phyloP scores from a whole-genome alignment of 1,140 invertebrate genomes.

The Eubasilissa regina region DNA sequence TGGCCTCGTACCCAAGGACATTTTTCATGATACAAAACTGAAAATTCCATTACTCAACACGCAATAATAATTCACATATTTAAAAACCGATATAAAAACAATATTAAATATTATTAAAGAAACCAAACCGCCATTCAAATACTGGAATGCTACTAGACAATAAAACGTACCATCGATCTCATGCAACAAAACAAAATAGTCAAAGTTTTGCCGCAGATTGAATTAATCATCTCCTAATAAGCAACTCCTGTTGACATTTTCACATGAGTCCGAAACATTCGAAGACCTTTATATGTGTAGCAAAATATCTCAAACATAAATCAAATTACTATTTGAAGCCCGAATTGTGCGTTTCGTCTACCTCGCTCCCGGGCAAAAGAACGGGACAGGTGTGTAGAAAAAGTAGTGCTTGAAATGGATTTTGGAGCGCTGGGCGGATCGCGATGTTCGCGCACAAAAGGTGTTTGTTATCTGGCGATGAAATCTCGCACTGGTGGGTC shows the following conservation, averaged over 20 bases:
- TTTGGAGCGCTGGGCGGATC: neutral
- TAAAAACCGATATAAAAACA: no score
- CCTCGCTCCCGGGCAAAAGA: neutral
- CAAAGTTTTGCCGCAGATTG: slow-evolving; percentile 45
- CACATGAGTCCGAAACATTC: slow-evolving; percentile 45
- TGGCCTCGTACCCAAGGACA: no score
- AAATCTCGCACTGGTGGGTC: slow-evolving; percentile 57
- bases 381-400: neutral
- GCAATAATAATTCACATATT: no score
- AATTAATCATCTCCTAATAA: slow-evolving; percentile 60
- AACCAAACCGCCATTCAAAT: slow-evolving; percentile 3
- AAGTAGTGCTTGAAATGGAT: slow-evolving; percentile 14
- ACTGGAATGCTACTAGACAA: slow-evolving; percentile 30
- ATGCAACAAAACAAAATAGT: slow-evolving; percentile 38
- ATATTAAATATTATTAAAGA: neutral
- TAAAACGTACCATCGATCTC: slow-evolving; percentile 31
- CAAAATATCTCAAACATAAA: neutral
- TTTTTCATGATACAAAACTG: no score
- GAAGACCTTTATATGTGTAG: neutral
- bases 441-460: slow-evolving; percentile 29
- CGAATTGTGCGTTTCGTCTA: neutral
- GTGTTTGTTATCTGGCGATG: slow-evolving; percentile 57
- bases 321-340: neutral
- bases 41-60: no score
- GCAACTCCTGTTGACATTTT: slow-evolving; percentile 59